phyloP scores from a whole-genome alignment of 2,113 vertebrate genomes.

The Centropus bengalensis region DNA sequence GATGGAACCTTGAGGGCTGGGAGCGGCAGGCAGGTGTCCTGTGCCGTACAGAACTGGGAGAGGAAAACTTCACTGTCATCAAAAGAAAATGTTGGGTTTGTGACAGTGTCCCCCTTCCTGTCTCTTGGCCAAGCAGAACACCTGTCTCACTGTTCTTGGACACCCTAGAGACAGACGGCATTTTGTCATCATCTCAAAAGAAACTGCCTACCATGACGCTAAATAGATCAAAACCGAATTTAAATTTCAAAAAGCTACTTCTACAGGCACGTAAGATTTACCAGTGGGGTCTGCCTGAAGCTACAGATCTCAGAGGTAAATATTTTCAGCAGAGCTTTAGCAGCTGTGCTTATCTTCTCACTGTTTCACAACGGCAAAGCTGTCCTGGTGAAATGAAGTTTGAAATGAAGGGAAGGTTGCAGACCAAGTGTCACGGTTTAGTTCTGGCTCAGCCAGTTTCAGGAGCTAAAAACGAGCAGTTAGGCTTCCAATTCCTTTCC shows the following conservation, averaged over 20 bases:
- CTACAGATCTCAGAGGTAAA: neutral
- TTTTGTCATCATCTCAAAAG: neutral
- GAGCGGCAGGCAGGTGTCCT: neutral
- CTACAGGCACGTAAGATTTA: neutral
- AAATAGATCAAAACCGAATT: neutral
- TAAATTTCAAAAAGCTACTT: neutral
- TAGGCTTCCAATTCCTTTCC: too few relatives aligned
- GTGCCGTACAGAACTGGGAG: neutral
- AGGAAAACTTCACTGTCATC: too few relatives aligned
- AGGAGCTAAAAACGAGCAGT: too few relatives aligned
- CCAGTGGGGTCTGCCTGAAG: neutral
- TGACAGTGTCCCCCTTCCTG: neutral
- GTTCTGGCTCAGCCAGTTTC: too few relatives aligned
- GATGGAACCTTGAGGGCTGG: neutral
- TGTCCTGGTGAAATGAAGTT: neutral
- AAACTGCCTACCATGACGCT: neutral
- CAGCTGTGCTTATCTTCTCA: neutral
- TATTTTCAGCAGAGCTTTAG: neutral
- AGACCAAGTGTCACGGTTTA: neutral
- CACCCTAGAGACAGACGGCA: neutral
- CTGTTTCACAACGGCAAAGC: neutral
- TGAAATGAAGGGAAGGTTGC: neutral
- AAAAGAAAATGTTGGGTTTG: neutral
- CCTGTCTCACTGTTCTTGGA: neutral
- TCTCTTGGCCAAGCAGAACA: neutral